Conservation (phyloP, 2,113 vertebrate genomes). For the Numenius arquata region DNA sequence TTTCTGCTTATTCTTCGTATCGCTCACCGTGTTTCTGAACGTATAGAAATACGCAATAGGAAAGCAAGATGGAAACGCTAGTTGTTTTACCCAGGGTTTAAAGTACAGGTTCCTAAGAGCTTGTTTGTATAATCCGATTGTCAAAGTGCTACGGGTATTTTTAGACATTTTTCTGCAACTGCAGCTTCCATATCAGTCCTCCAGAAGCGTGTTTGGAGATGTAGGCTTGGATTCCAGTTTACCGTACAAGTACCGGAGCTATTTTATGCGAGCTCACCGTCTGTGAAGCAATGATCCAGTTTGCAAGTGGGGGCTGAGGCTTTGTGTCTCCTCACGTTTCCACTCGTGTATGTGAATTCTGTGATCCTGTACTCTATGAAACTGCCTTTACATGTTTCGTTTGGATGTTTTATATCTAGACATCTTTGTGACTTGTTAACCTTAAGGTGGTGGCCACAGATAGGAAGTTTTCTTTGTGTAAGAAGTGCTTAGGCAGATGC, state of each 20-base stretch:
- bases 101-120: accelerated
- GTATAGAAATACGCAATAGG: accelerated
- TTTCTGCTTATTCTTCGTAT: neutral
- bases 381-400: neutral
- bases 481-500: neutral
- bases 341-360: neutral
- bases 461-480: neutral
- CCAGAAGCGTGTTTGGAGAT: neutral
- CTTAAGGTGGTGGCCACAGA: neutral
- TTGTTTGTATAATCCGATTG: neutral
- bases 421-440: neutral
- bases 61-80: neutral
- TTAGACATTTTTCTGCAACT: neutral
- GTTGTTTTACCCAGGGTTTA: neutral
- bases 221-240: neutral
- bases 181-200: neutral
- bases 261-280: neutral
- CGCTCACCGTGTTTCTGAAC: accelerated
- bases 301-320: neutral
- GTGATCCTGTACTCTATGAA: neutral
- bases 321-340: neutral
- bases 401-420: neutral
- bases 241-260: neutral
- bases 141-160: neutral
- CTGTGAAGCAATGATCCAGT: neutral